Base-by-base conservation (phyloP, 2,113 vertebrate genomes). In the Dissostichus mawsoni region DNA sequence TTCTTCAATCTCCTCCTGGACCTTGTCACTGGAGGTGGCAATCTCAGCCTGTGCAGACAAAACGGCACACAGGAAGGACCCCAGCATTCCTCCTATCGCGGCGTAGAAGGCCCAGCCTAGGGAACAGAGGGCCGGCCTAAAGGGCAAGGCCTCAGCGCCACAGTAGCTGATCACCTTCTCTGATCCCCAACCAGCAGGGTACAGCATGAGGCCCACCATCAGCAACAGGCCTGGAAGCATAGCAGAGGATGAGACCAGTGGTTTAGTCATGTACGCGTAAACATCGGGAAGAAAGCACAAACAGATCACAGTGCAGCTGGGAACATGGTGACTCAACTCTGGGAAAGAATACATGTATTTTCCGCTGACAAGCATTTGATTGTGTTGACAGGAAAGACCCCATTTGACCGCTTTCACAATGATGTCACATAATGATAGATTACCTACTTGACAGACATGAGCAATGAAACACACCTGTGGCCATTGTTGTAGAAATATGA, bases 1-100 rank as follows among this genome's bases (percentile, higher is more conserved):
- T 91, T 99, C 97, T 92, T 98, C 97, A 4, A 99, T 99, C 94
- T 99, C 98, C 93, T 99, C 98, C 85, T 99, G 98, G 50, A 99
- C 98, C 93, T 97, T 98, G 91, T 99, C 98, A 45, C 98, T 98
- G 87, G 98, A 99, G n/a, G 98, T 99, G 80, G 98, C 98, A 5
- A 99, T 97, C 92, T 99, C 98, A 11, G 98, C 98, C 91, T 99
- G 98, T 0, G 98, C 98, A 0, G 98, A 99, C 92, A 99, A 94
- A 83, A 99, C 95, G 0, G 98, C 96, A 14, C 98, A 99, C 92
- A 98, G 91, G 93, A 99, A 99, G 0, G 97, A 96, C 56, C 97
- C 95, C 80, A 97, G 91, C 0, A 97, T 98, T 74, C 97, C 98
- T 10, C 97, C 98, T 0, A 98, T 97, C 0, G 98, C 98, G 0